Conservation (phyloP, 2,113 vertebrate genomes). For the Motacilla alba region DNA sequence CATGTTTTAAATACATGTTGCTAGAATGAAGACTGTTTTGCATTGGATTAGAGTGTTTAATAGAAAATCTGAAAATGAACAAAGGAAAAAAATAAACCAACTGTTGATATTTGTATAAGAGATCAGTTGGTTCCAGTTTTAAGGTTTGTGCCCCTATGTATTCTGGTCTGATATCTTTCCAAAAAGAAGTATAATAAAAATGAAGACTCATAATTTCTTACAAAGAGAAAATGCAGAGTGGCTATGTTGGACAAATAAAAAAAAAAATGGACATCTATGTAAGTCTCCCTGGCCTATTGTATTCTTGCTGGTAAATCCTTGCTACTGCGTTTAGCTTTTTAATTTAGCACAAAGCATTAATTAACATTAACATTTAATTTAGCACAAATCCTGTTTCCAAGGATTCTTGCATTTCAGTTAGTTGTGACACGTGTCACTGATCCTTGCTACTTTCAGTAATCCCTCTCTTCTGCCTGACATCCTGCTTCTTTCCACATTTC, state of each 20-base stretch:
- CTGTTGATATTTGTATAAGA: not conserved
- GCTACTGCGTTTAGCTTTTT: not conserved
- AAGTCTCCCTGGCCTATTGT: not conserved
- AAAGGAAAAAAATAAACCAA: not conserved
- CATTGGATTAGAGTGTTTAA: not conserved
- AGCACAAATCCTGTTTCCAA: not conserved
- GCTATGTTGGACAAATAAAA: not conserved
- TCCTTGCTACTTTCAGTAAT: not conserved
- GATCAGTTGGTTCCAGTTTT: not conserved
- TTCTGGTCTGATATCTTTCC: not conserved
- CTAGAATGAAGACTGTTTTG: not conserved
- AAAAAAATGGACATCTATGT: not conserved
- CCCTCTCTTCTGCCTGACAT: not conserved
- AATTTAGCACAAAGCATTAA: not conserved
- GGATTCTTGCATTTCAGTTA: not conserved
- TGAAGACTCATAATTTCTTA: not conserved
- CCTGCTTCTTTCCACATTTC: not conserved
- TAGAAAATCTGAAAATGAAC: not conserved
- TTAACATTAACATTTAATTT: not conserved
- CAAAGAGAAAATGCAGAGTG: not conserved
- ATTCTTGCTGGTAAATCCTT: not conserved
- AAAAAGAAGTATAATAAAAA: not conserved
- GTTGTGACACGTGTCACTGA: not conserved
- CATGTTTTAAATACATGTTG: fast-evolving
- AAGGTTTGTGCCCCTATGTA: not conserved